Evolutionary conservation across 2,113 vertebrate species (phyloP).

Genomic region (Empidonax traillii): DNA sequence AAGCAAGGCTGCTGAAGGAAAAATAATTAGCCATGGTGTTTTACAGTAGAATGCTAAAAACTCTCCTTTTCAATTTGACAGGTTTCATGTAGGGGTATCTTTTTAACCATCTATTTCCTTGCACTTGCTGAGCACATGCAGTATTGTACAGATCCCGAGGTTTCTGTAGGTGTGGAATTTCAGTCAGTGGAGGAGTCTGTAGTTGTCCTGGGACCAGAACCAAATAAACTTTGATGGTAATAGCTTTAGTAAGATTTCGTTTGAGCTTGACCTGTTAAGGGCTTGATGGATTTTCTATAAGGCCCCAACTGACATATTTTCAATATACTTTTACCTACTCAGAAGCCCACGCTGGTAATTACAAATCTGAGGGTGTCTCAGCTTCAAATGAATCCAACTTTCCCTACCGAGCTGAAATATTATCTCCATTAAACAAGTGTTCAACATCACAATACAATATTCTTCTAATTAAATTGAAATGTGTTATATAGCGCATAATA

Average conservation of each 20-base stretch:
- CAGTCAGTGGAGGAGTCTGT: not conserved
- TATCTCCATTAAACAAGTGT: constrained; percentile 34
- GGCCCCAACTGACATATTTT: not conserved
- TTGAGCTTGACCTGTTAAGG: constrained; percentile 23
- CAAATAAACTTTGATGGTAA: not conserved
- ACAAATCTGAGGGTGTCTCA: not conserved
- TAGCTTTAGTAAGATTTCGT: constrained; percentile 6
- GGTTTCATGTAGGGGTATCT: not conserved
- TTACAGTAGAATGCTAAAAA: not conserved
- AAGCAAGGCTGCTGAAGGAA: not conserved
- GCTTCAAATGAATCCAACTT: constrained; percentile 13
- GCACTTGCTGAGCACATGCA: not conserved
- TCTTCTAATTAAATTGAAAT: constrained; percentile 23
- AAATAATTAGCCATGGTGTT: not conserved
- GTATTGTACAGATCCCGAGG: not conserved
- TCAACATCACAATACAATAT: not conserved
- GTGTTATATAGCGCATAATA: not conserved
- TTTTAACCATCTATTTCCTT: not conserved
- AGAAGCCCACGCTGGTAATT: not conserved
- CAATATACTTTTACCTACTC: not conserved
- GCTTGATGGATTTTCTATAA: constrained; percentile 28
- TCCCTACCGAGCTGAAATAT: not conserved
- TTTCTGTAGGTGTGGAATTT: not conserved
- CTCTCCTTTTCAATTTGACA: not conserved
- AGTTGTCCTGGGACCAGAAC: not conserved